phyloP scores from a whole-genome alignment of 2,888 invertebrate genomes.

The Calliphora vomitoria region DNA sequence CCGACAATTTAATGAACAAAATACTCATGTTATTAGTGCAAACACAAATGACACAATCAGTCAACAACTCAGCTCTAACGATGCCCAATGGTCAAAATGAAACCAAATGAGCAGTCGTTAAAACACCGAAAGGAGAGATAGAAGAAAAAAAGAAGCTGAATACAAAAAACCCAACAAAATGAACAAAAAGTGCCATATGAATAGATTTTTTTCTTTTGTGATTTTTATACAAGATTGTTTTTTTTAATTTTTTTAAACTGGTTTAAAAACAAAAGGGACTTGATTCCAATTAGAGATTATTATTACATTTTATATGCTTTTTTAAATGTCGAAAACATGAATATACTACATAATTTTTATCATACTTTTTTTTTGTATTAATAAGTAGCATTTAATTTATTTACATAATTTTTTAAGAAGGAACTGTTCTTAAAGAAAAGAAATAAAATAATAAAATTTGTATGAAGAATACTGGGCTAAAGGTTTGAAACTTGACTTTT shows the following conservation, averaged over 20 bases:
- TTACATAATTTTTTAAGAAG: neutral
- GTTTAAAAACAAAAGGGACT: conserved; percentile 30
- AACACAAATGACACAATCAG: conserved; percentile 76
- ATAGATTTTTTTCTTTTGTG: conserved; percentile 49
- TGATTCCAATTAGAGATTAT: conserved; percentile 59
- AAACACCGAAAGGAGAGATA: neutral
- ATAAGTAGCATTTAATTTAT: conserved; percentile 3
- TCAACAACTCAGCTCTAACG: conserved; percentile 15
- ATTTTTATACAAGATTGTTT: conserved; percentile 48
- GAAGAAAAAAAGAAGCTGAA: neutral
- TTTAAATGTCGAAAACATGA: conserved; percentile 29
- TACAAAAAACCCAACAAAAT: neutral
- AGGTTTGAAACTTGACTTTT: no score
- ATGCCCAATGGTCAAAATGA: conserved; percentile 55
- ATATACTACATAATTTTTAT: conserved; percentile 51
- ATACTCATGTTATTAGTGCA: conserved; percentile 82
- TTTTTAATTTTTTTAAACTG: conserved; percentile 35
- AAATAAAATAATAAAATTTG: neutral
- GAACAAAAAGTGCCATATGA: conserved; percentile 65
- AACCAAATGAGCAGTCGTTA: conserved; percentile 13
- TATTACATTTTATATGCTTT: neutral
- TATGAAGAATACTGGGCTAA: no score
- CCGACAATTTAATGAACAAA: conserved; percentile 83
- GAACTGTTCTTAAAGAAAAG: neutral
- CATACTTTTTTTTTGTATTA: conserved; percentile 4